Evolutionary conservation across 2,888 invertebrate genomes (phyloP), one percentile per base, ranked within the genome.

Genomic region (Mystacides longicornis): DNA sequence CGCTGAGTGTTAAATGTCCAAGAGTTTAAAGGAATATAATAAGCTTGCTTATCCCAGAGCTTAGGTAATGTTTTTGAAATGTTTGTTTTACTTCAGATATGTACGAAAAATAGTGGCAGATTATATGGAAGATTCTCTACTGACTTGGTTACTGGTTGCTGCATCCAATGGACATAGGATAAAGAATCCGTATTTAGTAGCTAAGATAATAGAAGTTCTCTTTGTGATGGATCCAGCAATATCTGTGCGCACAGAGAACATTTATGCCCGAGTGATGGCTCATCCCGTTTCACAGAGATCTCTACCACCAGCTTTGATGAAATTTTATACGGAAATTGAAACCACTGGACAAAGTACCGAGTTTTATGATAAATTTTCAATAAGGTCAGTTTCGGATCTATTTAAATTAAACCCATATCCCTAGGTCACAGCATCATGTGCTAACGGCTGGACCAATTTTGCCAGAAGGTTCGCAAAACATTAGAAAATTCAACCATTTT

Each of bases 301-400:
- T 57, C 77, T 99, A 57, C 91, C 95, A 1, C 88, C 93, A 63
- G 87, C 90, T 18, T 79, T 99, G 37, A 96, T 98, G 94, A 93
- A 93, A 73, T 99, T 99, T 77, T 99, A 99, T 74, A 94, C 96
- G 64, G 96, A 96, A 66, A 93, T 97, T 54, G 98, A 98, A 77
- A 92, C 93, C 11, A 98, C 97, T 9, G 98, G 98, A 9, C 92
- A 96, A 64, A 94, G 93, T 72, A 94, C 93, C 31, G 99, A 99
- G 75, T 99, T 99, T 75, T 99, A 97, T 68, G 98, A 98, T 74
- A 99, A 99, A 75, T 99, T 99, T 73, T 93, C 94, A 11, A 98
- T 99, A 65, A 84, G 99, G 70, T 71, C 43, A 49, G n/a, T n/a
- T n/a, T n/a, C n/a, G n/a, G n/a, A n/a, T n/a, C n/a, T n/a, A n/a